These are phyloP conservation scores for Gasterosteus aculeatus DNA, from an alignment of 2,113 vertebrate species.

Conservation along the genomic window DNA sequence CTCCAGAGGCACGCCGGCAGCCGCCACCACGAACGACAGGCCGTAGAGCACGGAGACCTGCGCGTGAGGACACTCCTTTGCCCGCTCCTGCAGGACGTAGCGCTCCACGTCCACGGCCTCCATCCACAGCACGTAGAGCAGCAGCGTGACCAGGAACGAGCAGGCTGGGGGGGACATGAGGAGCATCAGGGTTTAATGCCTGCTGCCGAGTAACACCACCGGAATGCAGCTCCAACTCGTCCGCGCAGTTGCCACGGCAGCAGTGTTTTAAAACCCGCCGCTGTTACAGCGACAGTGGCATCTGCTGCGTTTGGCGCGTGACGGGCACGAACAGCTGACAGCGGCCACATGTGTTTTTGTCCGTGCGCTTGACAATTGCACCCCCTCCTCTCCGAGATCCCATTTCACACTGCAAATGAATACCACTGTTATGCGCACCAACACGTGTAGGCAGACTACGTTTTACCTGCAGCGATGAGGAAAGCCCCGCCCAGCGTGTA, in stretches of 20 bases:
- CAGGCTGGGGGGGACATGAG: constrained; percentile 72
- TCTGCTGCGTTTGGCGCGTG: constrained; percentile 57
- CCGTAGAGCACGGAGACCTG: constrained; percentile 83
- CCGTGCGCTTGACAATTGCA: background rate
- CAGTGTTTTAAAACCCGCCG: constrained; percentile 59
- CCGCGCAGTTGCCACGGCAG: constrained; percentile 32
- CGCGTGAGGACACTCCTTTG: constrained; percentile 68
- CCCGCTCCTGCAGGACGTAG: constrained; percentile 87
- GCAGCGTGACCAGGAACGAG: constrained; percentile 81
- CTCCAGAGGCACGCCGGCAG: constrained; percentile 83
- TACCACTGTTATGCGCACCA: background rate
- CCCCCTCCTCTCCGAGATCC: background rate
- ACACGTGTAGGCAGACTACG: constrained; percentile 22
- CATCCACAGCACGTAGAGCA: constrained; percentile 90
- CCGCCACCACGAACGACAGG: constrained; percentile 87
- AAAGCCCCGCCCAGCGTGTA: constrained; percentile 86
- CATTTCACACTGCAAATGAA: constrained; percentile 10
- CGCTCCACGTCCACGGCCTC: constrained; percentile 85
- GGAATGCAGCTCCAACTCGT: constrained; percentile 39
- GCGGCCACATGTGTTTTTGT: constrained; percentile 20
- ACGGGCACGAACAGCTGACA: constrained; percentile 66
- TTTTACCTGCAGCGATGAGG: constrained; percentile 84
- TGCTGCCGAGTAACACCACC: constrained; percentile 23
- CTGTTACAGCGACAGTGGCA: constrained; percentile 47
- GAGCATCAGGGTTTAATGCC: background rate